Evolutionary conservation across 2,888 invertebrate genomes (phyloP).

Genomic region (Leptopilina myrica): DNA sequence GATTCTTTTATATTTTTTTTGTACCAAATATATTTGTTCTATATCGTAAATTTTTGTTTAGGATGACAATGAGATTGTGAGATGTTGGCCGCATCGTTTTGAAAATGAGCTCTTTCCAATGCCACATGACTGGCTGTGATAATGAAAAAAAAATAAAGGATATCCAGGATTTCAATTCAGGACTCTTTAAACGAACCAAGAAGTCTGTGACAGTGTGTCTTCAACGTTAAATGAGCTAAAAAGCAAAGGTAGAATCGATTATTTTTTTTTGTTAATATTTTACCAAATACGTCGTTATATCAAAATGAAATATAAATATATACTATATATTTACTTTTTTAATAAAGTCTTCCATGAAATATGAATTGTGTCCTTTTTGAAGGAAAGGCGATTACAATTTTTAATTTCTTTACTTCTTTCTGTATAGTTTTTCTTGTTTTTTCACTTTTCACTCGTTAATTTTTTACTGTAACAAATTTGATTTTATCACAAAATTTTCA

Average conservation of each 20-base stretch:
- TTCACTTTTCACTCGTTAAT: neutral
- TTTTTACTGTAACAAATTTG: neutral
- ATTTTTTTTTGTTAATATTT: conserved; percentile 19
- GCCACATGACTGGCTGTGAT: conserved; percentile 65
- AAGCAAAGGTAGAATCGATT: conserved; percentile 4
- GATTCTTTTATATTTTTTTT: no score
- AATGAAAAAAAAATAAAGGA: neutral
- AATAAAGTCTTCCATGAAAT: conserved; percentile 25
- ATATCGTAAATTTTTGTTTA: conserved; percentile 62
- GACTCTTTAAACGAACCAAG: neutral
- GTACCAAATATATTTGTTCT: conserved; percentile 38
- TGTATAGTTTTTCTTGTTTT: neutral
- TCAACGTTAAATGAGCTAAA: conserved; percentile 9
- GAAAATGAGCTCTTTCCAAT: conserved; percentile 51
- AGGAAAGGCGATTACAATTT: conserved; percentile 9
- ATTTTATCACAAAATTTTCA: neutral
- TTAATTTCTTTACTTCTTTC: neutral
- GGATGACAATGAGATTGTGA: conserved; percentile 61
- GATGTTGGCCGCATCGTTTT: conserved; percentile 51
- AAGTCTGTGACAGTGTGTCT: conserved; percentile 4
- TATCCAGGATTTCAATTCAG: conserved; percentile 29
- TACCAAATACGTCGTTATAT: no score
- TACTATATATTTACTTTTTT: neutral
- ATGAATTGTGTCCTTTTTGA: conserved; percentile 10
- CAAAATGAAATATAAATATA: conserved; percentile 17